Evolutionary conservation across 2,888 invertebrate species (phyloP), one percentile per base, ranked within the genome.

Genomic region (Sesia bembeciformis): DNA sequence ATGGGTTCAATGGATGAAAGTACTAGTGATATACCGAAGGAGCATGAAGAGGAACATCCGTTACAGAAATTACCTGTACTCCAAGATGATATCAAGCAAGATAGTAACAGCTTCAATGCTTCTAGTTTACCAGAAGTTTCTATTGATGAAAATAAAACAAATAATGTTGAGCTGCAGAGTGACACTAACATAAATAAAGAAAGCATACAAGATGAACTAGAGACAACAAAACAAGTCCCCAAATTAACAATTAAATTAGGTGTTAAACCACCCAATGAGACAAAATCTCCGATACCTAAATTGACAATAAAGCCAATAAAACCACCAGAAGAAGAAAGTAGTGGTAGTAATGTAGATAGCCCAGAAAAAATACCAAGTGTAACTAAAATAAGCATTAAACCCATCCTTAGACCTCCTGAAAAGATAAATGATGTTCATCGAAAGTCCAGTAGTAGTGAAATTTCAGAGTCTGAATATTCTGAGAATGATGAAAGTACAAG

Each of bases 401-500:
- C 84, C 66, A 84, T 91, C 63, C 74, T 66, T 42, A 86, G 78
- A 67, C 84, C 83, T 58, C 84, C 85, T 57, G 87, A 88, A 60
- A 85, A 84, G 65, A 78, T 87, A 41, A 83, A 86, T 76, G 87
- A 86, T 59, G 65, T 78, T 54, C 86, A 88, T 62, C 80, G 89
- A 63, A 90, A 88, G 66, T 89, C 87, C 39, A 86, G 87, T 62
- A 90, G 85, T 64, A 90, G 89, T 81, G 90, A 89, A 76, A 84
- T 87, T 69, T 88, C 90, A 52, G 90, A 88, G 76, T 90, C 85
- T 4, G 90, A 89, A 70, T 90, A 83, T 66, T 90, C 90, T 56
- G 90, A 90, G 74, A 90, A 87, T 89, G 92, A 89, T 78, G 89
- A 80, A 74, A 90, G 68, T 65, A 83, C 81, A 62, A 91, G 85